A percentile compares a stretch with the other conserved stretches of the same genome.
phyloP scores from a whole-genome alignment of 2,113 vertebrate genomes.

The Galemys pyrenaicus region DNA sequence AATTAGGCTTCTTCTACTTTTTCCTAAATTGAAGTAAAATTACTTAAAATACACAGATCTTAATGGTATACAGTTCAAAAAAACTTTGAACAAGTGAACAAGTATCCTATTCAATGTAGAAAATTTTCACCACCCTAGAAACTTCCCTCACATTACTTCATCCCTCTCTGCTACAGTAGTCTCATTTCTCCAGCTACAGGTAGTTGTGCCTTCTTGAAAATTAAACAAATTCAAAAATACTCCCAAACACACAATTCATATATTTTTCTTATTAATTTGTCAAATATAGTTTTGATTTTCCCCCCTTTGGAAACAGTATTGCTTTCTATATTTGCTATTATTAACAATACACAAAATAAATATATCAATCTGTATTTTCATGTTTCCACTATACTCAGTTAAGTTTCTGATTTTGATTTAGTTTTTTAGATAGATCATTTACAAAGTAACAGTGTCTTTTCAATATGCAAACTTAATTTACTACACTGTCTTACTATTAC shows the following conservation, averaged over 20 bases:
- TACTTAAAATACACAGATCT: neutral
- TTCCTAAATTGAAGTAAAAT: neutral
- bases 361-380: constrained; percentile 29
- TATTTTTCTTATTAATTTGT: neutral
- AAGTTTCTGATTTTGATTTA: neutral
- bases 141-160: neutral
- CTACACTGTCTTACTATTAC: neutral
- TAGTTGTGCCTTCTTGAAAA: neutral
- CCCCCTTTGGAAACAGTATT: neutral
- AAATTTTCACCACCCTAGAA: neutral
- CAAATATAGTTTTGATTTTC: neutral
- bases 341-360: neutral
- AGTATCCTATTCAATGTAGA: neutral
- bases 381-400: neutral
- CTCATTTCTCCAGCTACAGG: neutral
- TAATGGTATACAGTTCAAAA: neutral
- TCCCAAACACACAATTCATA: neutral
- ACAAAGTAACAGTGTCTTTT: neutral
- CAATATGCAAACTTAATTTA: neutral
- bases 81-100: neutral
- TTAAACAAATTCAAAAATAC: neutral
- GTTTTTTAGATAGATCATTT: neutral
- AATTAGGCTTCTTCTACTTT: neutral
- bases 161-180: neutral
- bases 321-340: neutral